These are phyloP conservation scores for Clupea harengus DNA, from an alignment of 2,113 vertebrate genomes.

Conservation along the genomic window DNA sequence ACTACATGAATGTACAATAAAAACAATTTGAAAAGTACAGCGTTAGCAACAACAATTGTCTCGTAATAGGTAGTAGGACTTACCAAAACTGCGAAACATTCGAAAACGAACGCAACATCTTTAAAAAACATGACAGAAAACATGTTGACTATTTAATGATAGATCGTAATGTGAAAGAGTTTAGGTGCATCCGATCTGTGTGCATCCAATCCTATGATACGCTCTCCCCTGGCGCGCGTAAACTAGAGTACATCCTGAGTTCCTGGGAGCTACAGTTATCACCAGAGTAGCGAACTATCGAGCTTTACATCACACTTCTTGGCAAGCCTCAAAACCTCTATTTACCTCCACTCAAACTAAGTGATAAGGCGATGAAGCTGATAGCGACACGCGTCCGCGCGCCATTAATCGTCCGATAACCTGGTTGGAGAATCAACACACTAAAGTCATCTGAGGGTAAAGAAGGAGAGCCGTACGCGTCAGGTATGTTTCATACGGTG, in stretches of 20 bases:
- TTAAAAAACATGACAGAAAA: constrained; percentile 63
- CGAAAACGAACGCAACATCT: constrained; percentile 65
- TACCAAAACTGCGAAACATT: constrained; percentile 74
- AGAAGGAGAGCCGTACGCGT: constrained; percentile 51
- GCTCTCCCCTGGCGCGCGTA: constrained; percentile 11
- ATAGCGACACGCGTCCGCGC: constrained; percentile 52
- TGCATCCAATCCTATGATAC: neutral
- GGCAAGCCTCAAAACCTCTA: constrained; percentile 55
- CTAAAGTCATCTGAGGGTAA: constrained; percentile 44
- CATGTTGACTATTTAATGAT: constrained; percentile 1
- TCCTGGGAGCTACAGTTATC: constrained; percentile 35
- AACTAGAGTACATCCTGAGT: constrained; percentile 7
- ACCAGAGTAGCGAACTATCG: constrained; percentile 39
- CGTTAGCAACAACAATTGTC: too few relatives aligned
- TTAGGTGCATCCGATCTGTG: neutral
- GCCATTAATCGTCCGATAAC: constrained; percentile 41
- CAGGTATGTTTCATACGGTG: constrained; percentile 44
- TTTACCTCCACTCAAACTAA: constrained; percentile 58
- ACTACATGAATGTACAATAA: neutral
- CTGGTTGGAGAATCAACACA: constrained; percentile 54
- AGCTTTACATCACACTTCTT: constrained; percentile 60
- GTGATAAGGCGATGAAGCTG: constrained; percentile 53
- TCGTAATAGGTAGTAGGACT: constrained; percentile 33
- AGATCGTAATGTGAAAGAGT: neutral
- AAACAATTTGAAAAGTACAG: neutral